Conservation (phyloP, 2,888 invertebrate genomes). For the Pyrochroa serraticornis region DNA sequence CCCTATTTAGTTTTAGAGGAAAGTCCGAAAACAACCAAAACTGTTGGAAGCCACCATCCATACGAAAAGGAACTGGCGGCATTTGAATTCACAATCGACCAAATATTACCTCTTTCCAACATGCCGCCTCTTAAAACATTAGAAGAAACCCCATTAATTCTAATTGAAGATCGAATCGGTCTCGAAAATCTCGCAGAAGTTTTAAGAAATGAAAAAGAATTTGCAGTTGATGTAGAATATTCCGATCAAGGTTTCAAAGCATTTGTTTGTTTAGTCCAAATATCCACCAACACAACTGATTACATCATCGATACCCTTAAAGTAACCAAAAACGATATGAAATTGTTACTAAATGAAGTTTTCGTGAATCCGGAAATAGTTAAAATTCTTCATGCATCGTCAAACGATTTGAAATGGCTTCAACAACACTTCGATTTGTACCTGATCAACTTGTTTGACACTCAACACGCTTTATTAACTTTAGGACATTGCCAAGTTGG, state of each 20-base stretch:
- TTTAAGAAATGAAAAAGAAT: neutral
- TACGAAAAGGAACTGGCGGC: too few relatives aligned
- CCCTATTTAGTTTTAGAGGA: too few relatives aligned
- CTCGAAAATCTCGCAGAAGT: neutral
- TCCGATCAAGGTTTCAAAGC: conserved; percentile 6
- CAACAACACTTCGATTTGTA: conserved; percentile 3
- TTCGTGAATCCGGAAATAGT: neutral
- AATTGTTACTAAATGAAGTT: neutral
- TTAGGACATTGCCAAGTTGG: neutral
- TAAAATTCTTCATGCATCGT: neutral
- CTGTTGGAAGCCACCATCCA: too few relatives aligned
- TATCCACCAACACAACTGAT: neutral
- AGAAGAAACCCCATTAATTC: neutral
- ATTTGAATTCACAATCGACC: too few relatives aligned
- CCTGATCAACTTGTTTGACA: conserved; percentile 4
- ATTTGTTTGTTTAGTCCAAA: conserved; percentile 2
- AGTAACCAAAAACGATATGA: neutral
- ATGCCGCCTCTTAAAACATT: neutral
- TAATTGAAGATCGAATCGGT: neutral
- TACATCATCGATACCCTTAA: conserved; percentile 1
- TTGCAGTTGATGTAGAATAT: conserved; percentile 5
- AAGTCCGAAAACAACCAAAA: too few relatives aligned
- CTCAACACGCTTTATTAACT: neutral
- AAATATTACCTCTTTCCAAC: too few relatives aligned
- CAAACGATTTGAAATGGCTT: conserved; percentile 4